Evolutionary conservation across 2,797 vertebrate genomes (phyloP), one percentile per base, ranked within the genome.

Genomic region (Neosilurus mollespiculum): DNA sequence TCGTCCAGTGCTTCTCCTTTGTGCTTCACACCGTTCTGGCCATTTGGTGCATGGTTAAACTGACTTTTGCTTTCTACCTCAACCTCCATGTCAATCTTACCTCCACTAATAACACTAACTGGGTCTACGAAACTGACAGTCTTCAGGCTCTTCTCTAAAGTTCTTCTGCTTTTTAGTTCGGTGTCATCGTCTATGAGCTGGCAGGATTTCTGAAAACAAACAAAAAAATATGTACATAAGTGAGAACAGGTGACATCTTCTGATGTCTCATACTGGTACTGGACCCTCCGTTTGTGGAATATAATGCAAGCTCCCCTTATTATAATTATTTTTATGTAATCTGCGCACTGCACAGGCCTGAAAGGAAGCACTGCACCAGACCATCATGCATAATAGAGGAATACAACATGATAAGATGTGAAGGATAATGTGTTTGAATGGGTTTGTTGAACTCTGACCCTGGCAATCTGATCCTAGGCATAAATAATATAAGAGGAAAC

Each of bases 41-140:
- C 89, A 88, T 92, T 89, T 88, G 92, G 76, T 7, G 94, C 92
- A 89, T 94, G 94, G 86, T 91, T 91, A 51, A 91, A 87, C 78
- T 93, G 85, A 87, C 91, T 95, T 90, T 97, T 94, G 80, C 83
- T 85, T 92, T 96, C 96, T 91, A 94, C 94, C 90, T 96, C 96
- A 88, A 98, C 91, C 90, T 99, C 98, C 98, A 99, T 99, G 88
- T 91, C 94, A 88, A 92, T 91, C 85, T 93, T 92, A 71, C 91
- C 92, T 90, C 91, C 89, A 83, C 94, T 88, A 91, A 95, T 94
- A 82, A 95, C 88, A 90, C 93, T 92, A 87, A 95, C 92, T 53
- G 96, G 92, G 87, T 97, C 95, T 89, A 94, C 93, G 92, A 94
- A 94, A 90, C 93, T 96, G 93, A 96, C 96, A 89, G 95, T 94